These are phyloP conservation scores for Periophthalmus modestus DNA, from an alignment of 2,113 vertebrate genomes.

Conservation along the genomic window DNA sequence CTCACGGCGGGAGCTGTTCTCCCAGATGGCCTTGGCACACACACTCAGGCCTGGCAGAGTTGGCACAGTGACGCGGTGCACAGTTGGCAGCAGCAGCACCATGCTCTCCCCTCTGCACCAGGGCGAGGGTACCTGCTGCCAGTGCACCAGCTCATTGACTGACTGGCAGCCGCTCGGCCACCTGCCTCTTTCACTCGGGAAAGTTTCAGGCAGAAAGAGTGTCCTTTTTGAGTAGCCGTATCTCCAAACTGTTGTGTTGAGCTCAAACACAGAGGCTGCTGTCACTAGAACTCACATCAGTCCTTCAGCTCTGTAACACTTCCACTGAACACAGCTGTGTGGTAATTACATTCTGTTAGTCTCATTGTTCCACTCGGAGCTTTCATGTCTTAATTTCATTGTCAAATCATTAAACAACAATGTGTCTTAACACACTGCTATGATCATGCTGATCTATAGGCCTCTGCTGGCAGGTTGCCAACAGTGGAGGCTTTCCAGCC, in stretches of 20 bases:
- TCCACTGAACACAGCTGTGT: conserved; percentile 39
- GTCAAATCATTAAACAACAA: conserved; percentile 59
- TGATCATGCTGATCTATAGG: conserved; percentile 67
- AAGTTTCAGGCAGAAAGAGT: conserved; percentile 37
- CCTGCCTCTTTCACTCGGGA: conserved; percentile 33
- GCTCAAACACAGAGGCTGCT: conserved; percentile 11
- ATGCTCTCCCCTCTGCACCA: conserved; percentile 70
- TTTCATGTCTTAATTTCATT: conserved; percentile 63
- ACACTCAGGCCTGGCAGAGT: conserved; percentile 70
- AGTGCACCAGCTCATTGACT: conserved; percentile 64
- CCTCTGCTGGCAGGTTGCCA: conserved; percentile 57
- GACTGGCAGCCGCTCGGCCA: conserved; percentile 50
- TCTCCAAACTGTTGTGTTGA: background rate
- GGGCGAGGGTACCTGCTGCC: conserved; percentile 70
- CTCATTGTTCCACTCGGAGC: conserved; percentile 48
- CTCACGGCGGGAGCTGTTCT: conserved; percentile 65
- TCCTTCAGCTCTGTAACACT: conserved; percentile 24
- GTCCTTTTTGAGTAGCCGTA: conserved; percentile 18
- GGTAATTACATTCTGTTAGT: conserved; percentile 41
- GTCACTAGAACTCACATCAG: conserved; percentile 37
- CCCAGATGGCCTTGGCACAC: conserved; percentile 80
- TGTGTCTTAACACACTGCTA: conserved; percentile 52
- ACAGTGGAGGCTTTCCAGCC: conserved; percentile 59
- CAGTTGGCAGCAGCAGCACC: conserved; percentile 73
- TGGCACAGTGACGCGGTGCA: conserved; percentile 59